Evolutionary conservation across 2,797 vertebrate genomes (phyloP), one percentile per base, ranked within the genome.

Genomic region (Smutsia temminckii): DNA sequence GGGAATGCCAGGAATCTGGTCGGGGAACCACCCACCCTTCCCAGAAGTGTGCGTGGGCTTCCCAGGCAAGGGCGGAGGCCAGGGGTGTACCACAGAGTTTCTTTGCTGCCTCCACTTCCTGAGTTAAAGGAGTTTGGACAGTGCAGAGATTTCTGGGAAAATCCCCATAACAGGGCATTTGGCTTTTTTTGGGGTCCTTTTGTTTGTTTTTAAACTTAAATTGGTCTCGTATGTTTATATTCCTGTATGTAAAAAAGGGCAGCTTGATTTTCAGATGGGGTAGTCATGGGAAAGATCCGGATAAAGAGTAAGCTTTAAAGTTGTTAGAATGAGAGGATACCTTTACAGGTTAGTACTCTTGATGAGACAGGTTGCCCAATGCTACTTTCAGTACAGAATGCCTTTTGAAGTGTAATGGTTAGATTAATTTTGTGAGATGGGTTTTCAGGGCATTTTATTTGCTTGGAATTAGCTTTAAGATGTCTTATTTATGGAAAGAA

Each of bases 401-500:
- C 59, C 27, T 79, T 37, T 75, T 92, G 57, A 89, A 64, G 46
- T 86, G 17, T 53, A 88, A 32, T 27, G 69, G 20, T 78, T 61
- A 37, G 10, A 40, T 80, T 49, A 74, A 53, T 85, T 59, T 10
- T 34, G 55, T 29, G 74, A 63, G 57, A 29, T 37, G 34, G 27
- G 13, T 57, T 59, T 69, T 61, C 40, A 68, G 79, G 64, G 55
- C 23, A 25, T 69, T 91, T 71, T 80, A 37, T 80, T 93, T 91
- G 86, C 51, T 89, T 69, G 69, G 59, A 79, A 55, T 89, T 86
- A 75, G 29, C 34, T 83, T 69, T 63, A 59, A 32, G 53, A 14
- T 83, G 71, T 83, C 83, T 92, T 86, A 79, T 53, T 46, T 72
- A 69, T 68, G 74, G 66, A 46, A 91, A 95, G 23, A 94, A 86